Evolutionary conservation across 2,113 vertebrate genomes (phyloP).

Genomic region (Tretioscincus oriximinensis): DNA sequence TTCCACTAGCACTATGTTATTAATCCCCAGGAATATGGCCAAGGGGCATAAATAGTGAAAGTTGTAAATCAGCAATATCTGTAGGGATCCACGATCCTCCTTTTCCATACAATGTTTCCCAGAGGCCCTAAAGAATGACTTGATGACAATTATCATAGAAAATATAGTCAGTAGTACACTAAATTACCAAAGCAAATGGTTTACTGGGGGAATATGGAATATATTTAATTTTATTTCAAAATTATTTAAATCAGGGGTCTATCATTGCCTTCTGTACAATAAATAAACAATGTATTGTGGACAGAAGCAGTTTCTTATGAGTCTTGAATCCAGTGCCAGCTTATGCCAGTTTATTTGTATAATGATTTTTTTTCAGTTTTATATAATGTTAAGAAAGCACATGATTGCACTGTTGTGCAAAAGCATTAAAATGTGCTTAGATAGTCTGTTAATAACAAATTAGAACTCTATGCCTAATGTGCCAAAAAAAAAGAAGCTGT

Average conservation of each 20-base stretch:
- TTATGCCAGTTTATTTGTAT: conserved; percentile 24
- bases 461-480: not conserved
- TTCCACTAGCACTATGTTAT: no score
- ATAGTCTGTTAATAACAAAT: conserved; percentile 35
- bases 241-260: no score
- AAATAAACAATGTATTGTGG: not conserved
- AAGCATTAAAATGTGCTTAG: conserved; percentile 21
- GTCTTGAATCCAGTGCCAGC: not conserved
- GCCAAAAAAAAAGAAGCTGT: not conserved
- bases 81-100: no score
- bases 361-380: conserved; percentile 31
- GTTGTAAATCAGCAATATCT: no score
- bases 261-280: not conserved
- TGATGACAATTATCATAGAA: not conserved
- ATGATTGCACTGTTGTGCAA: conserved; percentile 15
- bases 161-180: not conserved
- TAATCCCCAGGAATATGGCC: no score
- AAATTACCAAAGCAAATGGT: not conserved
- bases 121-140: not conserved
- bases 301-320: not conserved
- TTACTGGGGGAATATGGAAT: not conserved
- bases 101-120: no score
- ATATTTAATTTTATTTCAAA: not conserved
- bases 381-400: conserved; percentile 4
- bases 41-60: no score